These are phyloP conservation scores for Cheirogaleus major DNA, from an alignment of 2,797 vertebrate species.

Conservation along the genomic window DNA sequence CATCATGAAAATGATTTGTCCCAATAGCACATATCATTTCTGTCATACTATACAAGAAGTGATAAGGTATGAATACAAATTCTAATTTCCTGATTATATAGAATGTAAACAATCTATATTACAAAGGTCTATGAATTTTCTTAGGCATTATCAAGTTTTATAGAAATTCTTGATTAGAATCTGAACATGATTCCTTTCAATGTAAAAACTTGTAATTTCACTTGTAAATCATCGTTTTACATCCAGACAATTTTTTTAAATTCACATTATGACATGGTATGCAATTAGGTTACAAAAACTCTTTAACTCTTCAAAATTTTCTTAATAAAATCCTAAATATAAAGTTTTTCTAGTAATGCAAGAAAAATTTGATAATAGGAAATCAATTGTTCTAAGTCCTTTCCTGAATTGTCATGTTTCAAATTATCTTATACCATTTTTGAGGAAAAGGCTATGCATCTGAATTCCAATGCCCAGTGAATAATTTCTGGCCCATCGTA, in stretches of 20 bases:
- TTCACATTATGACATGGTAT: slow-evolving; percentile 7
- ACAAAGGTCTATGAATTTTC: not conserved
- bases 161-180: slow-evolving; percentile 32
- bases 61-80: slow-evolving; percentile 3
- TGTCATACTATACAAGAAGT: not conserved
- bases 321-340: not conserved
- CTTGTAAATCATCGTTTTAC: slow-evolving; percentile 25
- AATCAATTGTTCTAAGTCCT: slow-evolving; percentile 32
- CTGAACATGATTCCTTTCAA: slow-evolving; percentile 19
- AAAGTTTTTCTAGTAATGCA: slow-evolving; percentile 37
- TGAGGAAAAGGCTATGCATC: not conserved
- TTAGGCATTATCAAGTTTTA: slow-evolving; percentile 31
- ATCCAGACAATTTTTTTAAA: slow-evolving; percentile 39
- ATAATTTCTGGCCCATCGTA: not conserved
- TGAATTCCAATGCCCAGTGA: not conserved
- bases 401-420: not conserved
- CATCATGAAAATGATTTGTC: not conserved
- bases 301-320: not conserved
- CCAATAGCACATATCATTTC: not conserved
- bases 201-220: slow-evolving; percentile 19
- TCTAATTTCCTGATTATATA: not conserved
- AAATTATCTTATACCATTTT: slow-evolving; percentile 22
- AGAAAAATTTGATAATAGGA: not conserved
- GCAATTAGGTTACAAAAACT: not conserved
- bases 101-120: not conserved